Evolutionary conservation across 2,888 invertebrate species (phyloP).

Genomic region (Pachliopta kotzebuea): DNA sequence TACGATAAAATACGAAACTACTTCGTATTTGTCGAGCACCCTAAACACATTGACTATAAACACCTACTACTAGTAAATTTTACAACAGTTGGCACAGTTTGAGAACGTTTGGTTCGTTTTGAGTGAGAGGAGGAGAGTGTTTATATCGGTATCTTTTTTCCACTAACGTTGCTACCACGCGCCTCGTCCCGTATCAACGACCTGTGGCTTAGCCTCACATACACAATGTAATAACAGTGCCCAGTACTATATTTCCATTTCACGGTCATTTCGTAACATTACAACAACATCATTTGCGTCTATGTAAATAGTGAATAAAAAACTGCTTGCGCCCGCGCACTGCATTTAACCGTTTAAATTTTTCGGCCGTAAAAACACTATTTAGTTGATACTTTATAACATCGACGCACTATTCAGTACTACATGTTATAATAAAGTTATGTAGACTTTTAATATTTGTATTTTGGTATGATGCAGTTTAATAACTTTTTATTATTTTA

Average conservation of each 20-base stretch:
- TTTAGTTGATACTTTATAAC: no score
- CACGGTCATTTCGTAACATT: constrained; percentile 74
- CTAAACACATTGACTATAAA: no score
- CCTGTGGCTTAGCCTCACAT: constrained; percentile 62
- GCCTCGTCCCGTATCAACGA: constrained; percentile 66
- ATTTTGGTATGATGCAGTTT: no score
- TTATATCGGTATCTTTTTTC: constrained; percentile 62
- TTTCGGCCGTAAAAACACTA: neutral
- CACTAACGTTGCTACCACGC: constrained; percentile 55
- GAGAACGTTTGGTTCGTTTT: constrained; percentile 46
- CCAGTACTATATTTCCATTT: constrained; percentile 65
- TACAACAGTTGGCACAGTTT: constrained; percentile 36
- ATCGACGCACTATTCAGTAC: no score
- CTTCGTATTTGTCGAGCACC: no score
- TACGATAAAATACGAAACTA: no score
- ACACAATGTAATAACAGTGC: constrained; percentile 58
- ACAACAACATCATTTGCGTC: constrained; percentile 56
- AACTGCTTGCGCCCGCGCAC: constrained; percentile 19
- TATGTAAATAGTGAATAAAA: constrained; percentile 54
- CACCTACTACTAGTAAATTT: no score
- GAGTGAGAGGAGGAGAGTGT: constrained; percentile 56
- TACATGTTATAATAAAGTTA: no score
- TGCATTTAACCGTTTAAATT: neutral
- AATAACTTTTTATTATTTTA: no score
- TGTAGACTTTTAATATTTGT: no score